Base-by-base conservation (phyloP, 2,113 vertebrate species). In the Argyrosomus japonicus region DNA sequence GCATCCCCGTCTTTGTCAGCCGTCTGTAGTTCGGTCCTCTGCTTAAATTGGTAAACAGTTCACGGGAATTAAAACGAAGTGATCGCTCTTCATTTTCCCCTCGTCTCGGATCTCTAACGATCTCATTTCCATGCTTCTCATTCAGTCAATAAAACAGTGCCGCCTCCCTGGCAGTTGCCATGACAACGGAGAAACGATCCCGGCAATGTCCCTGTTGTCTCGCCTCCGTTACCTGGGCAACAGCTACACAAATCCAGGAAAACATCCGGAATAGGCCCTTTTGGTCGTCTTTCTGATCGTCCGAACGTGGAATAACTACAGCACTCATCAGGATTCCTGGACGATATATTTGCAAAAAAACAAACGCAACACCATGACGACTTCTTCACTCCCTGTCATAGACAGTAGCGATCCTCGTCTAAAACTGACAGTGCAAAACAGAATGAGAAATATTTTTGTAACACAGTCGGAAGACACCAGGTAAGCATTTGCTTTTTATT, bases 401-500 rank as follows among this genome's bases (percentile, higher is more conserved):
- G 85, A 88, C 3, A 79, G 69, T 12, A 74, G 88, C n/a, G 89
- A 91, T n/a, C 83, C 91, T 11, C 88, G 85, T 12, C 77, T 93
- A 9, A 84, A 88, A n/a, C 88, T 95, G n/a, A 75, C 85, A 62
- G 73, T 95, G 80, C 89, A 95, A 65, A 93, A 92, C 60, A 87
- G 85, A 65, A 89, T 89, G 65, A 93, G 53, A 82, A 95, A 95
- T 53, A 72, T 95, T 72, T 96, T 96, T 87, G 94, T 96, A 19
- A 96, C 94, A 43, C 95, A 96, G 53, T 4, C 93, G 48, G 92
- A 87, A 57, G 92, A 95, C 45, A 65, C 57, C 81, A 95, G 94
- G 94, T 95, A 82, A 57, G 89, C 19, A 57, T 40, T 85, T 58
- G 18, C 5, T 75, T 58, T 40, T 6, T 2, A 1, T 15, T 21